Evolutionary conservation across 2,797 vertebrate genomes (phyloP), one percentile per base, ranked within the genome.

Genomic region (Chelon labrosus): DNA sequence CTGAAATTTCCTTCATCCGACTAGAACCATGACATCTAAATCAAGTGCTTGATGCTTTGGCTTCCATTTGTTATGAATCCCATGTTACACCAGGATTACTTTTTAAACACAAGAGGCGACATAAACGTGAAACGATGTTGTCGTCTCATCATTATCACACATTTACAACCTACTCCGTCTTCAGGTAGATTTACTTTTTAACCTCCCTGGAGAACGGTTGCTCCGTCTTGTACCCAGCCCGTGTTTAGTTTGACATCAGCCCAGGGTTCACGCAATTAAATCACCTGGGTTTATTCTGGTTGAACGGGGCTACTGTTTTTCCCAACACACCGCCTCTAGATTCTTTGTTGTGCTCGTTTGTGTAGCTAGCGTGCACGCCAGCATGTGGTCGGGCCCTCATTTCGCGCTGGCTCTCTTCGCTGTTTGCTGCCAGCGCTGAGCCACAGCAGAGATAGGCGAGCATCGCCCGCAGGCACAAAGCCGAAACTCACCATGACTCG

Each of bases 401-500:
- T 81, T 74, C 73, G 68, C 39, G 49, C 25, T 0, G 51, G 49
- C 27, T 73, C 65, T 62, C 58, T 71, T 75, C 56, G 7, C 12
- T 67, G 51, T 55, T 53, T 31, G 56, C 75, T 78, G 65, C 73
- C 61, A 53, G 58, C 66, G 73, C n/a, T 19, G 25, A 55, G 71
- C 66, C 50, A 73, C 70, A 69, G 9, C 75, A 70, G 62, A 56
- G 73, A 65, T 8, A 19, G 31, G 65, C 72, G 64, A 54, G 55
- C 78, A 68, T 39, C 14, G 61, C 80, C 80, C 67, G 71, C 71
- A 50, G 82, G 83, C 85, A 74, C 31, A n/a, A 3, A 65, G 37
- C 71, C 76, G 59, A 8, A 22, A 2, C 58, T 44, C 69, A 62
- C 77, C 72, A 67, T 13, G 79, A 73, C 65, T 63, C n/a, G 65